Base-by-base conservation (phyloP, 1,140 invertebrate species). In the Nasonia vitripennis region DNA sequence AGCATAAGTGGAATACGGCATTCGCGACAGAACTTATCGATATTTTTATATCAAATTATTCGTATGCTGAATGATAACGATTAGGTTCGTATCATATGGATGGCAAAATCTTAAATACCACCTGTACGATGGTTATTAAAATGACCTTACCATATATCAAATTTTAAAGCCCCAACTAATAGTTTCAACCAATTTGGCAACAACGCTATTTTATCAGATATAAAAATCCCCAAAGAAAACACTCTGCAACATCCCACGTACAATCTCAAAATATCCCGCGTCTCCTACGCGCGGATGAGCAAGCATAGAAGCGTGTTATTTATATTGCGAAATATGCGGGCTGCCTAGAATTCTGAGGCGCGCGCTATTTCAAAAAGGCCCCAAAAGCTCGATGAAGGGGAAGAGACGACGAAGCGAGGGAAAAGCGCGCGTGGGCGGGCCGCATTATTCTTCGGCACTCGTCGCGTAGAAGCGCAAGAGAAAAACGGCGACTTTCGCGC, bases 191-290 rank as follows among this genome's bases (percentile, higher is more conserved):
- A 78, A 55, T 31, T 67, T n/a, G 2, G 20, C 31, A 11, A 67
- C 17, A 4, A 67, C 78, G 10, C 37, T 10, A 51, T 45, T 31
- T 78, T 9, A 62, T 78, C 2, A 27, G 2, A 31, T 14, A 14
- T 62, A n/a, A n/a, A n/a, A n/a, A n/a, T 55, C 45, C 5, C 9
- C n/a, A 37, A 5, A 12, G 14, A 78, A 51, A 11, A 78, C 55
- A 78, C 20, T 51, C 45, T 48, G n/a, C 51, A 55, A 62, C 31
- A n/a, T 79, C 20, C 14, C 45, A 62, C 34, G 34, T 67, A 67
- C 31, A 62, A 78, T 78, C 27, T 62, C 27, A 31, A 78, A 78
- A 78, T 55, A 78, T 78, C 4, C 17, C 20, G 17, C 20, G 34
- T 62, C 14, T 62, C 31, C 55, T 67, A n/a, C 31, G 45, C 20